Base-by-base conservation (phyloP, 2,113 vertebrate genomes). In the Ariopsis seemanni region DNA sequence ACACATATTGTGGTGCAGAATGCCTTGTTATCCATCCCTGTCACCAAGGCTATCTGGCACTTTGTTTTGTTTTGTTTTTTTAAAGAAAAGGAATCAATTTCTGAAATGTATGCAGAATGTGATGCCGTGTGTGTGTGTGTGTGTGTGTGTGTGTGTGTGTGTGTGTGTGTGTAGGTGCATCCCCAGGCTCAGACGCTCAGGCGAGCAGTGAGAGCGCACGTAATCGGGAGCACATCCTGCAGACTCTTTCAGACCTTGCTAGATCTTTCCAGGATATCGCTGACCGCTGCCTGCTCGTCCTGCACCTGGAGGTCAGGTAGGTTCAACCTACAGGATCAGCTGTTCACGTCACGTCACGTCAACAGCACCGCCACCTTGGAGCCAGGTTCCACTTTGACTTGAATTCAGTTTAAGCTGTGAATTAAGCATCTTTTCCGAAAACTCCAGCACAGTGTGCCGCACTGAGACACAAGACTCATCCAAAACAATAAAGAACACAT, bases 261-360 rank as follows among this genome's bases (percentile, higher is more conserved):
- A 96, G 93, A 85, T 95, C 96, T n/a, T 99, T 99, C 91, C 98
- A 99, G 90, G 98, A 99, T 82, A 98, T 99, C 91, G 97, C 97
- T 0, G 97, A 99, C 88, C 97, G 98, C 91, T 99, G 98, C 93
- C 94, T 99, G 86, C 95, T 99, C 42, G 97, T 96, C 12, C 93
- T 99, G 22, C 98, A 99, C 91, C 90, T 99, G 94, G 98, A 99
- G 94, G 97, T 99, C 95, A 98, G 98, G 98, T 99, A 95, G 0
- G 94, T 86, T 69, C 27, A 60, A 69, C 55, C 69, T 22, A 8
- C 52, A 27, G 22, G 52, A 9, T 83, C 42, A 20, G 6, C n/a
- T 50, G 25, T 22, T 9, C 55, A 84, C 15, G 0, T 22, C 55
- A 84, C 15, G 0, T 22, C 67, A 72, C 25, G 1, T 11, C n/a